phyloP scores from a whole-genome alignment of 2,113 vertebrate species.

The Catharus minimus region DNA sequence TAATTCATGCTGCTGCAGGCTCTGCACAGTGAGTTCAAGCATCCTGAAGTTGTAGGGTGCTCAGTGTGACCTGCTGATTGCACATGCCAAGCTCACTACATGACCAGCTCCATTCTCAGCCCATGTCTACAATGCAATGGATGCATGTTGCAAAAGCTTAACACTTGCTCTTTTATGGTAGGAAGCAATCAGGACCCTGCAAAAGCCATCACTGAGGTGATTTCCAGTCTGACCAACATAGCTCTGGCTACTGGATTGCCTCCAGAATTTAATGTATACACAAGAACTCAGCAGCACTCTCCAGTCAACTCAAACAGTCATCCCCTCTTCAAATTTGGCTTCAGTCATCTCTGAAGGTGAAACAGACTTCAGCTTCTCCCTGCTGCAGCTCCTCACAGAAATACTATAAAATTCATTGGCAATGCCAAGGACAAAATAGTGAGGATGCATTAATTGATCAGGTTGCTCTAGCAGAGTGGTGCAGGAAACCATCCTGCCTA shows the following conservation, averaged over 20 bases:
- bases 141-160: fast-evolving
- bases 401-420: neutral
- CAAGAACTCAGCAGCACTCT: neutral
- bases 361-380: neutral
- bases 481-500: neutral
- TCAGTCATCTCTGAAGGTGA: neutral
- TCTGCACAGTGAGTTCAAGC: neutral
- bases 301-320: neutral
- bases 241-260: neutral
- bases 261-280: neutral
- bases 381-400: neutral
- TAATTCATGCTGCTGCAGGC: neutral
- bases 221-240: neutral
- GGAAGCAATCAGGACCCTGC: neutral
- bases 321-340: neutral
- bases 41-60: neutral
- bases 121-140: neutral
- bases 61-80: neutral
- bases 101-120: neutral
- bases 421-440: neutral
- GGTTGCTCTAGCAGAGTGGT: neutral
- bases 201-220: neutral
- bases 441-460: neutral
- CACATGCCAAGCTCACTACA: neutral
- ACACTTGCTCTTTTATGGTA: neutral